Percentiles rank a stretch among this genome's conserved stretches.
These are phyloP conservation scores for Loripinus fragilis DNA, from an alignment of 2,888 invertebrate genomes.

Conservation along the genomic window DNA sequence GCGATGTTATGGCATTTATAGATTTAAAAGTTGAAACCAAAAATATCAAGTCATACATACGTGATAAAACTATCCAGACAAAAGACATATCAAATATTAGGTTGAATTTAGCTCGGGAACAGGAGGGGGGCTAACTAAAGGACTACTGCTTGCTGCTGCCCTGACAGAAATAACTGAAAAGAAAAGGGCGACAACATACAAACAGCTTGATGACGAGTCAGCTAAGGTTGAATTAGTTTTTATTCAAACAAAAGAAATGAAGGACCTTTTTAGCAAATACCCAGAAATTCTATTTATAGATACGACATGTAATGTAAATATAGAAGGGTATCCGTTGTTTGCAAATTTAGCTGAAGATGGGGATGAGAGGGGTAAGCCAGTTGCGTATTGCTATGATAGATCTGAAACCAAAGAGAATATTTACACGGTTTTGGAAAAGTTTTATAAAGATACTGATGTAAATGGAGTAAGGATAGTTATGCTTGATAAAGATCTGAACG, in stretches of 20 bases:
- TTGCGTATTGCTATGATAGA: background rate
- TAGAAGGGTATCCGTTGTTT: conserved; percentile 7
- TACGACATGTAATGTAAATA: conserved; percentile 8
- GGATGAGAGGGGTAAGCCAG: no score
- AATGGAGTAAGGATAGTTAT: conserved; percentile 6
- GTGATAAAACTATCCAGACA: background rate
- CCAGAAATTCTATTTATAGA: conserved; percentile 14
- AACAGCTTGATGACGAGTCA: conserved; percentile 1
- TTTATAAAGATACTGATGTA: background rate
- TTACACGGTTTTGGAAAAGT: background rate
- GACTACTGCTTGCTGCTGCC: background rate
- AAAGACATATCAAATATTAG: conserved; percentile 3
- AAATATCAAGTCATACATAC: background rate
- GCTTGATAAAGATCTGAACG: conserved; percentile 13
- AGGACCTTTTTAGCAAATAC: conserved; percentile 4
- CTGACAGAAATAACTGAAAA: background rate
- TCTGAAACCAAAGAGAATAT: background rate
- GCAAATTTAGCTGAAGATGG: background rate
- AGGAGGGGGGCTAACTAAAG: background rate
- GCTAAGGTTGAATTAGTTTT: conserved; percentile 2
- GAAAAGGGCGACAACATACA: background rate
- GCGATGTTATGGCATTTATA: background rate
- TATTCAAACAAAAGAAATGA: conserved; percentile 3
- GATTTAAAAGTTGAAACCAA: conserved; percentile 7
- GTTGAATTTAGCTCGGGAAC: background rate